These are phyloP conservation scores for Nomada goodeniana DNA, from an alignment of 2,888 invertebrate species.

Conservation along the genomic window DNA sequence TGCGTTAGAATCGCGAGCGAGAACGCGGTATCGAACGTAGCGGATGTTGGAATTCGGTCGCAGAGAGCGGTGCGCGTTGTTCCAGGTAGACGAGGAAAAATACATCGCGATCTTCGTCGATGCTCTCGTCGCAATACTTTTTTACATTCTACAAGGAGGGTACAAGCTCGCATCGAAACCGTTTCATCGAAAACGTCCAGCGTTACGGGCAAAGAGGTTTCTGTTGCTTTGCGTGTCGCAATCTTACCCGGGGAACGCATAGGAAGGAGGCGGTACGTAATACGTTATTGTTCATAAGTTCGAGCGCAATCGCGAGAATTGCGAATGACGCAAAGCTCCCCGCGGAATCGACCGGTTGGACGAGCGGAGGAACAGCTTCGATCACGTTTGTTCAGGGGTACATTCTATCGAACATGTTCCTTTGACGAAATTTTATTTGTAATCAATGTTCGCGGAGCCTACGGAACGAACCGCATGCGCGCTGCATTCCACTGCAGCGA, in stretches of 20 bases:
- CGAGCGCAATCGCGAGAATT: neutral
- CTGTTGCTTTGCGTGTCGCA: neutral
- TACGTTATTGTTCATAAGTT: neutral
- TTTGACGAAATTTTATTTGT: too few species aligned
- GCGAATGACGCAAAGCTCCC: neutral
- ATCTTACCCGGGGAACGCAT: neutral
- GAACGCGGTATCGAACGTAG: constrained; percentile 28
- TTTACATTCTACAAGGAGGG: neutral
- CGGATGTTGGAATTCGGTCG: constrained; percentile 42
- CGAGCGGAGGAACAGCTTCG: too few species aligned
- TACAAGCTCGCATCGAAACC: too few species aligned
- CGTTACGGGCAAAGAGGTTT: constrained; percentile 42
- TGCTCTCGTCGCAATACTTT: neutral
- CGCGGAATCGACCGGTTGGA: neutral
- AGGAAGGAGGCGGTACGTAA: constrained; percentile 22
- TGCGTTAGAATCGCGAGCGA: constrained; percentile 47
- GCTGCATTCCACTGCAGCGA: too few species aligned
- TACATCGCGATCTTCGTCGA: constrained; percentile 3
- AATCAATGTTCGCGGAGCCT: too few species aligned
- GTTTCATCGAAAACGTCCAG: constrained; percentile 20
- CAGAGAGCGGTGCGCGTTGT: constrained; percentile 21
- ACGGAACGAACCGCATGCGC: too few species aligned
- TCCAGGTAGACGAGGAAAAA: neutral
- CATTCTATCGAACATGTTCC: too few species aligned
- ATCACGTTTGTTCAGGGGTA: too few species aligned